These are phyloP conservation scores for Hedya salicella DNA, from an alignment of 2,888 invertebrate genomes.

Conservation along the genomic window DNA sequence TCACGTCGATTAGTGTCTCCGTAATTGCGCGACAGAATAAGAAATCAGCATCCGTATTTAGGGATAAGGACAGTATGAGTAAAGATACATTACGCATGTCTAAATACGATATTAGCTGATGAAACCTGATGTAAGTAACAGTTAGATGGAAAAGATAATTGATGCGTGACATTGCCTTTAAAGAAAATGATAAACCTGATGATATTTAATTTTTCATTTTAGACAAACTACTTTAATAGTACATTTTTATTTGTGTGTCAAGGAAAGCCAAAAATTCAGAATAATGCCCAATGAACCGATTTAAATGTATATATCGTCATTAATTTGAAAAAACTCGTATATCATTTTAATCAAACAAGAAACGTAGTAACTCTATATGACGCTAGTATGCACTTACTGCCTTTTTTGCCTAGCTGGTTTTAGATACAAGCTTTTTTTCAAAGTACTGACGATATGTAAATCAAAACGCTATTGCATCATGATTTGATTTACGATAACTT, in stretches of 20 bases:
- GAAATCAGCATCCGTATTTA: too few relatives aligned
- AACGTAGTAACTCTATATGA: too few relatives aligned
- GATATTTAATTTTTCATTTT: not conserved
- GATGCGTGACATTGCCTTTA: not conserved
- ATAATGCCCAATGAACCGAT: constrained; percentile 6
- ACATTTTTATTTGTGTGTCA: constrained; percentile 4
- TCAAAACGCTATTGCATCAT: constrained; percentile 21
- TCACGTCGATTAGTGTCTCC: too few relatives aligned
- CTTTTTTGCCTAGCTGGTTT: too few relatives aligned
- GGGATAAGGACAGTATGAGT: too few relatives aligned
- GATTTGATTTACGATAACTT: constrained; percentile 8
- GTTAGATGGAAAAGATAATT: not conserved
- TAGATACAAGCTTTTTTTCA: too few relatives aligned
- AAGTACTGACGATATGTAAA: too few relatives aligned
- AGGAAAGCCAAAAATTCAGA: constrained; percentile 17
- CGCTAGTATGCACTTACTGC: too few relatives aligned
- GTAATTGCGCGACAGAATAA: not conserved
- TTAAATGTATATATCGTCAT: constrained; percentile 10
- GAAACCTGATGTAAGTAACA: not conserved
- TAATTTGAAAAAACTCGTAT: too few relatives aligned
- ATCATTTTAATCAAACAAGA: too few relatives aligned
- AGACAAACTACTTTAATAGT: not conserved
- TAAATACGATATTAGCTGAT: not conserved
- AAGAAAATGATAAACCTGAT: not conserved
- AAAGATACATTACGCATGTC: not conserved